Evolutionary conservation across 2,113 vertebrate species (phyloP).

Genomic region (Rhineura floridana): DNA sequence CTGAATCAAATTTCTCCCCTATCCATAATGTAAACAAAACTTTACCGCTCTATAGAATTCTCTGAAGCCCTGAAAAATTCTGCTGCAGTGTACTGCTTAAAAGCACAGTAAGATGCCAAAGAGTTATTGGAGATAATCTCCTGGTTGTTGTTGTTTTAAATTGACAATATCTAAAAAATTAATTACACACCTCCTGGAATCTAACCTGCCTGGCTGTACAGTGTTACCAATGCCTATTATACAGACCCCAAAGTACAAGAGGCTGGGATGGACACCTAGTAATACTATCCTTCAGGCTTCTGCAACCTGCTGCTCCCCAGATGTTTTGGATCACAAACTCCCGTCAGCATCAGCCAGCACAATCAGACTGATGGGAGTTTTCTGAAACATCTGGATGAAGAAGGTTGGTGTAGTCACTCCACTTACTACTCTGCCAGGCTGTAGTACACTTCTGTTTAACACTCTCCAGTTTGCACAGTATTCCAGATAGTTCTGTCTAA

Average conservation of each 20-base stretch:
- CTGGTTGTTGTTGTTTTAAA: too few species aligned
- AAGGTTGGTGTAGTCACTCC: too few species aligned
- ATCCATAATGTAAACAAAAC: background rate
- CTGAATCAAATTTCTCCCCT: too few species aligned
- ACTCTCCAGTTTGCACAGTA: conserved; percentile 8
- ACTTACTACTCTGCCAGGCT: too few species aligned
- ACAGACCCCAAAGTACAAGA: conserved; percentile 1
- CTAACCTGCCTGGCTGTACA: conserved; percentile 42
- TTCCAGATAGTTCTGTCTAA: background rate
- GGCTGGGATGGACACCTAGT: conserved; percentile 39
- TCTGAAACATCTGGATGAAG: too few species aligned
- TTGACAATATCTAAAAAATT: too few species aligned
- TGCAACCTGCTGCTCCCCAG: too few species aligned
- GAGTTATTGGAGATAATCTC: conserved; percentile 58
- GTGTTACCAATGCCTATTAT: conserved; percentile 51
- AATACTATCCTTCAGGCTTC: background rate
- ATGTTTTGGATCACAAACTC: too few species aligned
- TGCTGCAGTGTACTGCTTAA: conserved; percentile 44
- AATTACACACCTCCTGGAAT: conserved; percentile 31
- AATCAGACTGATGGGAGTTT: too few species aligned
- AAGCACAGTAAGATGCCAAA: conserved; percentile 40
- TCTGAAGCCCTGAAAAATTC: conserved; percentile 35
- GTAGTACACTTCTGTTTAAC: conserved; percentile 7
- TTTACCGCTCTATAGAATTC: background rate
- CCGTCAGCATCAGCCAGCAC: too few species aligned